Conservation (phyloP, 2,888 invertebrate genomes). For the Stenodera caucasica region DNA sequence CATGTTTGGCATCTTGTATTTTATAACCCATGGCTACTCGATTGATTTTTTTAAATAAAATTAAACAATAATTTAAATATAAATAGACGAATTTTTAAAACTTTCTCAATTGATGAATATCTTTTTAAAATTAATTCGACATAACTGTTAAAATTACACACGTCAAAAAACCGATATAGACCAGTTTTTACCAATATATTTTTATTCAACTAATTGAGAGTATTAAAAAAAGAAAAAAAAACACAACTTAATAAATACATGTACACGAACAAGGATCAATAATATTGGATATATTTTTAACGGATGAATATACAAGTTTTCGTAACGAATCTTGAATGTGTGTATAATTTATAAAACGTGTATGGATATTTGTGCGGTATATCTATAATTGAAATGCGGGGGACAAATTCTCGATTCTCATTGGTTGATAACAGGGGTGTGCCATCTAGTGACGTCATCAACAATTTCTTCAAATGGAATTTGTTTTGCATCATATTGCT, state of each 20-base stretch:
- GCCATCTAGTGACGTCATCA: conserved; percentile 17
- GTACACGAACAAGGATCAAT: too few relatives aligned
- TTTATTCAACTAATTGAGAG: too few relatives aligned
- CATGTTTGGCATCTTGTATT: not conserved
- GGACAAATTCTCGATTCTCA: conserved; percentile 3
- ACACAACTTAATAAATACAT: too few relatives aligned
- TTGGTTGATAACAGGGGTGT: conserved; percentile 24
- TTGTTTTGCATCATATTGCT: not conserved
- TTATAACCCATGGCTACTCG: conserved; percentile 1
- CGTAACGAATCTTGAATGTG: too few relatives aligned
- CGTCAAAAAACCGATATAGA: not conserved
- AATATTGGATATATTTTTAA: too few relatives aligned
- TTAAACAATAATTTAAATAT: too few relatives aligned
- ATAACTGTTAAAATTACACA: not conserved
- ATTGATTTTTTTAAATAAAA: not conserved
- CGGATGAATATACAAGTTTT: too few relatives aligned
- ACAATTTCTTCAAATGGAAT: not conserved
- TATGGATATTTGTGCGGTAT: too few relatives aligned
- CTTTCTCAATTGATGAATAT: not conserved
- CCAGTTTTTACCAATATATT: too few relatives aligned
- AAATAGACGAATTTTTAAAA: too few relatives aligned
- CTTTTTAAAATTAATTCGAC: not conserved
- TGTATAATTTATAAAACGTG: too few relatives aligned
- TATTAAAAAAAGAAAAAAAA: too few relatives aligned
- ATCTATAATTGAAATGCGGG: not conserved